These are phyloP conservation scores for Drosophila oshimai DNA, from an alignment of 1,140 invertebrate species.

Conservation along the genomic window DNA sequence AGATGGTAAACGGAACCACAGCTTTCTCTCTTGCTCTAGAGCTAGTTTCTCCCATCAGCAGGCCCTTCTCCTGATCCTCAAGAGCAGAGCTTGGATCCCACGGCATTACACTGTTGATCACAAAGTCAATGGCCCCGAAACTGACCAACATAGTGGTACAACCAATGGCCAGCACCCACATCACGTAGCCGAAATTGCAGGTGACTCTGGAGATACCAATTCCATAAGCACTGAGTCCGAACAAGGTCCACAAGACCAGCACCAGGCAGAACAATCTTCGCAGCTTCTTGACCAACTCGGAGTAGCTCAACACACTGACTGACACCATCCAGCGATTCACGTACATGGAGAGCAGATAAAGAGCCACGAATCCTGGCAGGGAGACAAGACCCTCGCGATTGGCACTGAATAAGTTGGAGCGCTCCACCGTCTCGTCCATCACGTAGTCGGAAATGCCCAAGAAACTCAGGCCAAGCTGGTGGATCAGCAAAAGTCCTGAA, in stretches of 20 bases:
- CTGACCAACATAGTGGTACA: constrained; percentile 23
- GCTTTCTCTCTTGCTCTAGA: not conserved
- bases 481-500: constrained; percentile 55
- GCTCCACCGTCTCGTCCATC: constrained; percentile 84
- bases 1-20: constrained; percentile 22
- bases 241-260: constrained; percentile 28
- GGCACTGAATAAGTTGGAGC: constrained; percentile 88
- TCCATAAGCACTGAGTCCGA: constrained; percentile 4
- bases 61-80: constrained; percentile 36
- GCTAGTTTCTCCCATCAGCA: not conserved
- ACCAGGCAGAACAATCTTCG: not conserved
- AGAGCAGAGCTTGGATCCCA: not conserved
- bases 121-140: constrained; percentile 43
- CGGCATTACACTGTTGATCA: constrained; percentile 44
- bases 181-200: constrained; percentile 56
- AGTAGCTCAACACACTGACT: constrained; percentile 29
- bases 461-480: constrained; percentile 35
- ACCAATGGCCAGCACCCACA: constrained; percentile 44
- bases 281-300: constrained; percentile 42
- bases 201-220: constrained; percentile 55
- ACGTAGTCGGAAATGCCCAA: constrained; percentile 88
- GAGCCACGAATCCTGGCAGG: constrained; percentile 90
- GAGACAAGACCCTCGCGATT: constrained; percentile 96
- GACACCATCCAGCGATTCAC: constrained; percentile 77
- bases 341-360: constrained; percentile 90